A percentile compares a stretch with the other conserved stretches of the same genome.
Evolutionary conservation across 2,797 vertebrate genomes (phyloP).

Genomic region (Mus caroli): DNA sequence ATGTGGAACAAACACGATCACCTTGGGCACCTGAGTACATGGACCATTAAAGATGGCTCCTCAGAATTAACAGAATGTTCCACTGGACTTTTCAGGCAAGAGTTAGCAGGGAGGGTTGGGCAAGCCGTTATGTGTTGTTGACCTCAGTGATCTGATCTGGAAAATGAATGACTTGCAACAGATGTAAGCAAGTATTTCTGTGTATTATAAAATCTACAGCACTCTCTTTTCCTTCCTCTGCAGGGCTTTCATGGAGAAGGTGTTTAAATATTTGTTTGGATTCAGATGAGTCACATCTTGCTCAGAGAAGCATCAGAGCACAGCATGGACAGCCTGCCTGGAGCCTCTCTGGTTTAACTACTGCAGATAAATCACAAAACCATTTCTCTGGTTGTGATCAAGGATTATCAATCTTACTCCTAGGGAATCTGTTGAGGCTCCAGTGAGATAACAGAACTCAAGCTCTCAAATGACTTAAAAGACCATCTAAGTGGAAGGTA

Average conservation of each 20-base stretch:
- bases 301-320: neutral
- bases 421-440: slow-evolving; percentile 19
- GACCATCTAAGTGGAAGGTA: neutral
- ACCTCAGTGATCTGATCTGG: slow-evolving; percentile 25
- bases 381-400: neutral
- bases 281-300: neutral
- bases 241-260: neutral
- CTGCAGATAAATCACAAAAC: neutral
- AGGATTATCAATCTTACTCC: neutral
- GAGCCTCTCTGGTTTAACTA: neutral
- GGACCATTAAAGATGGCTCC: slow-evolving; percentile 40
- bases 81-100: neutral
- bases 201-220: slow-evolving; percentile 25
- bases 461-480: slow-evolving; percentile 26
- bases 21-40: neutral
- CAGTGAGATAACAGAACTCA: neutral
- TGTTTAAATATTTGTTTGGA: slow-evolving; percentile 32
- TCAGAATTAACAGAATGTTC: slow-evolving; percentile 51
- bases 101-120: neutral
- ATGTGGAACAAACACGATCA: slow-evolving; percentile 48
- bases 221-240: neutral
- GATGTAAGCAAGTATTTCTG: neutral
- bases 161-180: neutral
- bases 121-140: neutral
- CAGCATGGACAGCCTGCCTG: neutral